These are phyloP conservation scores for Heliconius hewitsoni DNA, from an alignment of 1,140 invertebrate genomes.

Conservation along the genomic window DNA sequence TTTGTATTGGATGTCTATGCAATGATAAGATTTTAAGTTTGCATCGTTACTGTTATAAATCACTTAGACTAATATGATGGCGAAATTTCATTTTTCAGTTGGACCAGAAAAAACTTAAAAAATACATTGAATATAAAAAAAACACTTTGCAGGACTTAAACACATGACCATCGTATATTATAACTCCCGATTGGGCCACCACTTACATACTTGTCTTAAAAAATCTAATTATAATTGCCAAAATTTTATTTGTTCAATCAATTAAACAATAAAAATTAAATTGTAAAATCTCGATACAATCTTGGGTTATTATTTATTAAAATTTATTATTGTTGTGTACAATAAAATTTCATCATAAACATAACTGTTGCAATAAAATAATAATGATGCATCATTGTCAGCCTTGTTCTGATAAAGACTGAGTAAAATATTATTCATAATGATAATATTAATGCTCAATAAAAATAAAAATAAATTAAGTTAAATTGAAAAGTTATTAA, in stretches of 20 bases:
- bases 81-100: too few relatives aligned
- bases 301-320: neutral
- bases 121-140: too few relatives aligned
- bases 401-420: neutral
- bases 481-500: too few relatives aligned
- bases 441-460: neutral
- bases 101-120: too few relatives aligned
- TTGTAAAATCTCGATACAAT: neutral
- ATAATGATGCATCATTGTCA: conserved; percentile 5
- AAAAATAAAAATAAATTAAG: neutral
- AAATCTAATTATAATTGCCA: neutral
- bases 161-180: too few relatives aligned
- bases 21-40: too few relatives aligned
- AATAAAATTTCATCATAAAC: neutral
- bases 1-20: too few relatives aligned
- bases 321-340: neutral
- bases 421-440: neutral
- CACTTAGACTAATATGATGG: too few relatives aligned
- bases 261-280: neutral
- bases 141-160: too few relatives aligned
- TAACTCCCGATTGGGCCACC: too few relatives aligned
- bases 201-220: neutral
- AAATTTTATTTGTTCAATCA: neutral
- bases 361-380: neutral
- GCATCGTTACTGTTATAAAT: too few relatives aligned